These are phyloP conservation scores for Channallabes apus DNA, from an alignment of 2,797 vertebrate genomes.

Conservation along the genomic window DNA sequence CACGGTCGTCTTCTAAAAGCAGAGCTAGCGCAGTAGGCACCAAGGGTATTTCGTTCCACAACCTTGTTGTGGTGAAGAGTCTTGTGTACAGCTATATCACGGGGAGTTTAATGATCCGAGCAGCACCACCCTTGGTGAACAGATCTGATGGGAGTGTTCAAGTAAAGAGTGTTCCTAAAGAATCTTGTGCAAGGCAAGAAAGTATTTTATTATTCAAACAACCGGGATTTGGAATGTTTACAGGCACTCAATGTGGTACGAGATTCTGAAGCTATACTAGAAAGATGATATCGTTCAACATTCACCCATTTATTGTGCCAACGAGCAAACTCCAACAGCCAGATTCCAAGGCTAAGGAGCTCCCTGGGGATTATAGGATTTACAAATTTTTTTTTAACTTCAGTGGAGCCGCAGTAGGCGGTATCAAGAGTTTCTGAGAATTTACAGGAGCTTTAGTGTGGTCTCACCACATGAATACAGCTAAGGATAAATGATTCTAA, in stretches of 20 bases:
- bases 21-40: not conserved
- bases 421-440: not conserved
- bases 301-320: not conserved
- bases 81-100: not conserved
- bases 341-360: conserved; percentile 7
- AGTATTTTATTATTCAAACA: not conserved
- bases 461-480: not conserved
- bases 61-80: not conserved
- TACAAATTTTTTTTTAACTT: not conserved
- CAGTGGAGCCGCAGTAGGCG: not conserved
- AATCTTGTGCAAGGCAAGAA: not conserved
- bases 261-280: not conserved
- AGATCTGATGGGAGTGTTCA: not conserved
- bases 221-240: conserved; percentile 8
- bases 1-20: not conserved
- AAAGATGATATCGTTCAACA: not conserved
- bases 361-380: conserved; percentile 1
- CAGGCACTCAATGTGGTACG: not conserved
- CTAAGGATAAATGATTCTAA: not conserved
- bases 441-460: not conserved
- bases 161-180: not conserved
- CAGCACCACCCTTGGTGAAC: not conserved
- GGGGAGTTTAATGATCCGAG: not conserved
- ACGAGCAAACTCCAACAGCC: not conserved
- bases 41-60: not conserved